Evolutionary conservation across 2,888 invertebrate genomes (phyloP).

Genomic region (Dynastes grantii): DNA sequence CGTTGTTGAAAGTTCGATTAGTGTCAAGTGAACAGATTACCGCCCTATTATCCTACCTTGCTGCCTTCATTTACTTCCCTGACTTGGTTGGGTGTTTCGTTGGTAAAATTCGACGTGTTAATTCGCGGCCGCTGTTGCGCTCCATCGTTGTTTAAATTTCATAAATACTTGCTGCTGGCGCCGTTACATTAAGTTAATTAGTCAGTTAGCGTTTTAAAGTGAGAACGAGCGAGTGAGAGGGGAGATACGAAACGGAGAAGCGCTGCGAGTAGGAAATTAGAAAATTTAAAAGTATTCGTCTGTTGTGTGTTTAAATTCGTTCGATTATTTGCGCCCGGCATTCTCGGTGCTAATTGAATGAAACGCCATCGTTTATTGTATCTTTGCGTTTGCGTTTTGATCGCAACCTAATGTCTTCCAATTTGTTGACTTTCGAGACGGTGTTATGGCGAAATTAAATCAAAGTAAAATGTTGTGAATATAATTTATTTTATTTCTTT

Average conservation of each 20-base stretch:
- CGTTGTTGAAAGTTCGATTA: constrained; percentile 38
- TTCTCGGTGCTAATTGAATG: neutral
- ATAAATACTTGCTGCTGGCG: constrained; percentile 58
- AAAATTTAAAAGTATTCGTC: constrained; percentile 48
- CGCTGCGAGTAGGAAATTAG: constrained; percentile 34
- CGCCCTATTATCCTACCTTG: constrained; percentile 32
- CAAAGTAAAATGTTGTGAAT: no score
- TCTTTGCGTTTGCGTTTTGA: no score
- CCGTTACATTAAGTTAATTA: constrained; percentile 58
- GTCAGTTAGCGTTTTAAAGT: constrained; percentile 52
- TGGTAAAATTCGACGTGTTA: constrained; percentile 26
- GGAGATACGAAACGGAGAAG: constrained; percentile 1
- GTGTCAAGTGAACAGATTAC: constrained; percentile 41
- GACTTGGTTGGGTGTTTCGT: neutral
- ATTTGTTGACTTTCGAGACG: no score
- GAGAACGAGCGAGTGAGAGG: constrained; percentile 10
- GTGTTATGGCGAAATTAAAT: no score
- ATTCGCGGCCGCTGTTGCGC: constrained; percentile 19
- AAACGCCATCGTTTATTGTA: neutral
- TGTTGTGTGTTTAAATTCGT: constrained; percentile 39
- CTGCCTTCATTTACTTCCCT: constrained; percentile 27
- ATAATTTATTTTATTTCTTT: no score
- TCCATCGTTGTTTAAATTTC: constrained; percentile 57
- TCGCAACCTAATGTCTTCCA: no score
- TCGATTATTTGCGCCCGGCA: constrained; percentile 20